Evolutionary conservation across 2,113 vertebrate species (phyloP).

Genomic region (Setophaga coronata): DNA sequence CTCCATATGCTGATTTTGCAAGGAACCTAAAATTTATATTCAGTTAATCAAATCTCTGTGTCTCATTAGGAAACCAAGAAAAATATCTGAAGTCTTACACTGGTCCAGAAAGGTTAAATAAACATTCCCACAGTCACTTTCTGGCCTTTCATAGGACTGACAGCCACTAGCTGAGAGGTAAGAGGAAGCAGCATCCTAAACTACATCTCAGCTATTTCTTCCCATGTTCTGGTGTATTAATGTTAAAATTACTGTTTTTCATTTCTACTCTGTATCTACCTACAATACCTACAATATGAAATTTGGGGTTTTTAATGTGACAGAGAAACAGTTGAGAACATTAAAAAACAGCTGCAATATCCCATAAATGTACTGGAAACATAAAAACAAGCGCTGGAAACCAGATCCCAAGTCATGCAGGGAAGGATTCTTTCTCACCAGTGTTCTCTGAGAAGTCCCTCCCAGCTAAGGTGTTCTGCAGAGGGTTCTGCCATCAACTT

Average conservation of each 20-base stretch:
- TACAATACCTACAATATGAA: neutral
- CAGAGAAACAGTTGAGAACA: neutral
- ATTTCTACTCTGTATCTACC: neutral
- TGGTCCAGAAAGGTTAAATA: neutral
- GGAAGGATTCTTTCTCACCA: neutral
- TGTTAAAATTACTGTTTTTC: neutral
- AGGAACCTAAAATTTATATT: neutral
- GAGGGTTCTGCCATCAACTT: neutral
- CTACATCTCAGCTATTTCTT: neutral
- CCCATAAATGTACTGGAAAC: neutral
- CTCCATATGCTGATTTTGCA: accelerated
- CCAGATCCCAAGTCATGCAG: neutral
- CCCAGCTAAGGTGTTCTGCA: neutral
- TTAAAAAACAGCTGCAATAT: neutral
- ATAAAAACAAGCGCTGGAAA: accelerated
- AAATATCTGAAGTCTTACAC: neutral
- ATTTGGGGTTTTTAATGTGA: neutral
- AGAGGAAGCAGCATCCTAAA: neutral
- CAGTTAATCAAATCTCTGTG: neutral
- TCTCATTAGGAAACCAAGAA: neutral
- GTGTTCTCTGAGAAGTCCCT: neutral
- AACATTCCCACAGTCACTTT: neutral
- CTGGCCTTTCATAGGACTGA: neutral
- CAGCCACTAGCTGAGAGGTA: neutral
- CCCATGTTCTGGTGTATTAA: neutral